Percentiles rank a stretch among this genome's conserved stretches.
These are phyloP conservation scores for Heliocidaris erythrogramma DNA, from an alignment of 35 echinoderm and acorn worm genomes.

Conservation along the genomic window DNA sequence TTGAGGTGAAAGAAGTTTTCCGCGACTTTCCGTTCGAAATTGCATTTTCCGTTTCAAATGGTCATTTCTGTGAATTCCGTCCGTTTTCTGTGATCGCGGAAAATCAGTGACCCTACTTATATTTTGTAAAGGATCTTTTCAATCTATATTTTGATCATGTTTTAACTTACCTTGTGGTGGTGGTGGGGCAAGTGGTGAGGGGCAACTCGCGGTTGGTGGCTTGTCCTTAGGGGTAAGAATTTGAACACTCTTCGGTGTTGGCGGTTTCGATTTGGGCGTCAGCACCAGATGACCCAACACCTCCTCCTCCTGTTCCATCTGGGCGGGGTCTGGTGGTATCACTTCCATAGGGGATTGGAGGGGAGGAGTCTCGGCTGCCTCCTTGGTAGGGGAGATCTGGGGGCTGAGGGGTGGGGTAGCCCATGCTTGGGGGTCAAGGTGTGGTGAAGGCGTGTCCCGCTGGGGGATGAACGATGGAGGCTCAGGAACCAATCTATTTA, in stretches of 20 bases:
- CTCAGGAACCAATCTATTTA: slow-evolving; percentile 22
- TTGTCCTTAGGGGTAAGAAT: not conserved
- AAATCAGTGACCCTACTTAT: too few relatives aligned
- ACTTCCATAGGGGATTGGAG: slow-evolving; percentile 23
- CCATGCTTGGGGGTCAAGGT: not conserved
- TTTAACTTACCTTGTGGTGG: not conserved
- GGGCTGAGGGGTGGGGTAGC: slow-evolving; percentile 31
- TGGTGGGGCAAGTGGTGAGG: slow-evolving; percentile 5
- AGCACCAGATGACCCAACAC: not conserved
- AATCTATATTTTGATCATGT: not conserved
- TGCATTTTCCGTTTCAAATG: too few relatives aligned
- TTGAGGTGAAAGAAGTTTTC: too few relatives aligned
- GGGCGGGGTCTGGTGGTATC: not conserved
- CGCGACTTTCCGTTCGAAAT: too few relatives aligned
- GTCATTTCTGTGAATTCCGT: too few relatives aligned
- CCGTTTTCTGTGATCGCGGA: too few relatives aligned
- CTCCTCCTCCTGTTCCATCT: not conserved
- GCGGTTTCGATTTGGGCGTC: slow-evolving; percentile 21
- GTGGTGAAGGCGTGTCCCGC: slow-evolving; percentile 17
- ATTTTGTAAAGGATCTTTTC: too few relatives aligned
- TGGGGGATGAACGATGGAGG: slow-evolving; percentile 38
- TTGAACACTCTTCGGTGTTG: not conserved
- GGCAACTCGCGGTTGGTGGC: not conserved
- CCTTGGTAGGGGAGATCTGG: slow-evolving; percentile 9
- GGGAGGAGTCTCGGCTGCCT: slow-evolving; percentile 22